Evolutionary conservation across 1,140 invertebrate genomes (phyloP), one percentile per base, ranked within the genome.

Genomic region (Drosophila sulfurigaster): DNA sequence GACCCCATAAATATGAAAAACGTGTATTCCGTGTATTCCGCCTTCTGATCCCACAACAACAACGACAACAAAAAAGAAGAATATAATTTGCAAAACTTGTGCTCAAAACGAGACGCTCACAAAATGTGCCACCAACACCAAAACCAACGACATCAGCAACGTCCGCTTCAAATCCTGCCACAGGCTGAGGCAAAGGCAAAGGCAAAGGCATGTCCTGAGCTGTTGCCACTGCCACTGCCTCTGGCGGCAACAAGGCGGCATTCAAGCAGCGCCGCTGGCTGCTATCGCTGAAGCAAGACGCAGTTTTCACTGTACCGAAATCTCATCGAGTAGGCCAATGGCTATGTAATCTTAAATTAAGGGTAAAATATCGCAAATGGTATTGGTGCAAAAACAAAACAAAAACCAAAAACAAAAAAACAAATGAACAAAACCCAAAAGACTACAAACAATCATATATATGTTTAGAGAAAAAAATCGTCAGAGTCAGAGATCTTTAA

Each of bases 361-460:
- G 91, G 91, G 91, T 92, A 92, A 92, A 92, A 92, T 92, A 92
- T 92, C 91, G 91, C 79, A 91, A 89, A 91, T 85, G 82, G 91
- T 92, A 92, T 92, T 92, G 91, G 91, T 92, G 91, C 80, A 78
- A 89, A 82, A 80, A 38, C 65, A 45, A 30, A 38, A 72, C 68
- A 75, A 78, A 89, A 82, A 28, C 28, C 25, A 67, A 73, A 67
- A 65, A 38, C 35, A 38, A 38, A 13, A 20, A 51, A 69, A 81
- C 49, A 70, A 69, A 59, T 56, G 10, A 32, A 41, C n/a, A 10
- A 51, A 15, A 30, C 35, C 35, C 35, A 7, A 51, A 38, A 43
- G 7, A 59, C 16, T 28, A 46, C 28, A 45, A 56, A 54, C 49
- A 28, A 57, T 25, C 3, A 11, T 13, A 10, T 25, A 16, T 11